These are phyloP conservation scores for Chironomus striatipennis DNA, from an alignment of 1,140 invertebrate genomes.

Conservation along the genomic window DNA sequence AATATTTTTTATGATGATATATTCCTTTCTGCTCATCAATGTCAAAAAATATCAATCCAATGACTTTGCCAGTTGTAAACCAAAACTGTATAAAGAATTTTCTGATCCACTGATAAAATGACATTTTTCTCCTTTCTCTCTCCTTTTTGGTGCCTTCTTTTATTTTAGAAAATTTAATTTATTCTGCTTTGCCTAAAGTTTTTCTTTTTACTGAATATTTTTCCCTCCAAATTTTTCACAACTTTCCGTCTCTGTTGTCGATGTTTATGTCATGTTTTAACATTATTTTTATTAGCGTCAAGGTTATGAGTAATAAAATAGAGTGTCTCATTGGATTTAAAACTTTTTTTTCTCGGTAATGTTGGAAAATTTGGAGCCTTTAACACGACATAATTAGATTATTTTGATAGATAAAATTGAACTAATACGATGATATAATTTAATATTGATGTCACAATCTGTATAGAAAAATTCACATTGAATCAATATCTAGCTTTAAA, in stretches of 20 bases:
- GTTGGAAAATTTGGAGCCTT: neutral
- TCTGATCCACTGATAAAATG: neutral
- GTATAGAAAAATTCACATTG: neutral
- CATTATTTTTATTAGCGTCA: neutral
- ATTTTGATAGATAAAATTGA: neutral
- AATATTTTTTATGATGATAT: neutral
- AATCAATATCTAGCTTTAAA: neutral
- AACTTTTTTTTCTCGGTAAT: neutral
- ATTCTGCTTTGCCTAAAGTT: neutral
- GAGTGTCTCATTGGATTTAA: neutral
- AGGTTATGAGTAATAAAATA: neutral
- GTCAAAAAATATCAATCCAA: neutral
- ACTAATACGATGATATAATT: constrained; percentile 5
- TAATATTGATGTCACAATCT: neutral
- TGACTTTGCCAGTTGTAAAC: neutral
- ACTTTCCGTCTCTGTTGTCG: neutral
- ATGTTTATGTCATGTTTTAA: neutral
- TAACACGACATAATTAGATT: neutral
- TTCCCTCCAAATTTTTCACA: too few relatives aligned
- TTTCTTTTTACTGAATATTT: neutral
- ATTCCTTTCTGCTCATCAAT: neutral
- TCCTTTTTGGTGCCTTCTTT: neutral
- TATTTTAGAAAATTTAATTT: neutral
- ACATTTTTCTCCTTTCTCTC: neutral
- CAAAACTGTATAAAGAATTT: neutral